Base-by-base conservation (phyloP, 2,113 vertebrate species). In the Mustela nigripes region DNA sequence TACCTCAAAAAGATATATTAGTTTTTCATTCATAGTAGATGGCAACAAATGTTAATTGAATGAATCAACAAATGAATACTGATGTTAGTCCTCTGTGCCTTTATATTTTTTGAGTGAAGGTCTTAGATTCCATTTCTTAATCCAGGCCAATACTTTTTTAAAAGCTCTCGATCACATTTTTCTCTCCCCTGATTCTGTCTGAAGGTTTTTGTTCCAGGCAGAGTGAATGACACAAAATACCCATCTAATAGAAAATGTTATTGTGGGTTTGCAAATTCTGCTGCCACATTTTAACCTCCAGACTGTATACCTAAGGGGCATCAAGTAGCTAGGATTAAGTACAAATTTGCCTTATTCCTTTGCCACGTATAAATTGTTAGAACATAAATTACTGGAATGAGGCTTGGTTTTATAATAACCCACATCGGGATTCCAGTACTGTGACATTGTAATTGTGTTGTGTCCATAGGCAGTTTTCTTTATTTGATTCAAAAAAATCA, bases 381-480 rank as follows among this genome's bases (percentile, higher is more conserved):
- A 80, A 80, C 21, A 86, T n/a, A 71, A 89, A 88, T 18, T 89
- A 88, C 18, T 89, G 21, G 65, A 50, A 48, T 96, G 48, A 71
- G 6, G n/a, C 79, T 95, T 83, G 26, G 24, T 71, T 96, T 96
- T 96, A 11, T 90, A 96, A 97, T 93, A 93, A 89, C 11, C 63
- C 69, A 3, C 71, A 78, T 93, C 69, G 81, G 36, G 42, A 81
- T 94, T 94, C 83, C 39, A 95, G 56, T 91, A 92, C 39, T 69
- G 63, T 96, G 87, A 86, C 67, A 92, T 26, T 78, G 58, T 73
- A 96, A 97, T 95, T 94, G 48, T 84, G 26, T 74, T 95, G 56
- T 97, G 73, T 97, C 87, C 88, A 76, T 63, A 96, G 83, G 92
- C 83, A 97, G 94, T 39, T 95, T 94, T 94, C 93, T 86, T 69